Conservation (phyloP, 2,888 invertebrate genomes). For the Rhynchonema sp. region DNA sequence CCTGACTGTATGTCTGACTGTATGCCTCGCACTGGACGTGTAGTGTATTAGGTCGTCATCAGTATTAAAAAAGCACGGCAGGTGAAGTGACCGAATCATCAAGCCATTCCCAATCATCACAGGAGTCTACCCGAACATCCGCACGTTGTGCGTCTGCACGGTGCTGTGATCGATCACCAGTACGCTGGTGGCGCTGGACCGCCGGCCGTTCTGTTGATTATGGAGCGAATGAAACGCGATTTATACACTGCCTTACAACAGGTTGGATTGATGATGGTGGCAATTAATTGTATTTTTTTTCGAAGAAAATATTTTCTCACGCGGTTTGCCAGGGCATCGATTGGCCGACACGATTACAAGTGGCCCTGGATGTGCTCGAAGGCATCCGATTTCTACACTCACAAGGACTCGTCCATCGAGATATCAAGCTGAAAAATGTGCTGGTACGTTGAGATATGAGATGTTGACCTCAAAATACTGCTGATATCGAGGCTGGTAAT, state of each 20-base stretch:
- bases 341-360: slow-evolving; percentile 39
- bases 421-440: slow-evolving; percentile 58
- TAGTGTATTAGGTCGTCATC: too few relatives aligned
- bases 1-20: too few relatives aligned
- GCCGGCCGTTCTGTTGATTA: slow-evolving; percentile 58
- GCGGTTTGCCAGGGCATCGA: too few relatives aligned
- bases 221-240: slow-evolving; percentile 47
- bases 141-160: slow-evolving; percentile 51
- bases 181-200: slow-evolving; percentile 40
- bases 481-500: too few relatives aligned
- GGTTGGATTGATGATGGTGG: too few relatives aligned
- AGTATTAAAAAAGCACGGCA: too few relatives aligned
- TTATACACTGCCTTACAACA: slow-evolving; percentile 53
- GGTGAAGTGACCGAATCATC: too few relatives aligned
- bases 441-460: neutral
- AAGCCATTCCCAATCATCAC: too few relatives aligned
- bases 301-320: too few relatives aligned
- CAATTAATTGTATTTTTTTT: too few relatives aligned
- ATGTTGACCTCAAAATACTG: too few relatives aligned
- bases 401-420: slow-evolving; percentile 64
- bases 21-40: too few relatives aligned
- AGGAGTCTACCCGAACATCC: slow-evolving; percentile 63
- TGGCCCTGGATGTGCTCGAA: slow-evolving; percentile 61
- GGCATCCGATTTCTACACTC: slow-evolving; percentile 72
- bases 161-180: slow-evolving; percentile 58